Base-by-base conservation (phyloP, 2,888 invertebrate species). In the Nomada fucata region DNA sequence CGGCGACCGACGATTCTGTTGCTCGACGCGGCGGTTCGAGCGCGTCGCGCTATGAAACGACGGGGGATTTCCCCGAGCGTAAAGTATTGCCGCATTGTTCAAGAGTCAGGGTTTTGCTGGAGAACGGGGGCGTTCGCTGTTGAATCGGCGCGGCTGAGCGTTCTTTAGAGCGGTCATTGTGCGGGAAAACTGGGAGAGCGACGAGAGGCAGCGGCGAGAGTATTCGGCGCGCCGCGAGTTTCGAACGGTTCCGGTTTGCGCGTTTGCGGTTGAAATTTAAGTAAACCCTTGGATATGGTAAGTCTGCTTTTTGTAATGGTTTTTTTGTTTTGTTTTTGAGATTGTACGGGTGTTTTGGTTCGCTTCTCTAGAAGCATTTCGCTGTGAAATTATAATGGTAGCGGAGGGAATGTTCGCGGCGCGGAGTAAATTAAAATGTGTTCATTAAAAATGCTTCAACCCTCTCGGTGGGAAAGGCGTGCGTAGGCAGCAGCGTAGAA, bases 161-260 rank as follows among this genome's bases (percentile, higher is more conserved):
- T 69, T 57, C 68, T 57, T 57, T 44, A 57, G 68, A 23, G 13
- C 55, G 55, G 68, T 69, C 68, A 57, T 57, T 57, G 55, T 68
- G 42, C 55, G 2, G 15, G 52, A 29, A 29, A 42, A 36, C 20
- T 3, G 9, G 3, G 23, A 10, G 55, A 11, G 15, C 20, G 18
- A 23, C 10, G 15, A 47, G 13, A 3, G 18, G 15, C 15, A 23
- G 36, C 20, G 53, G 42, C 23, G 42, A 69, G 44, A 69, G 55
- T 69, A 69, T 69, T 18, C 18, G 9, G 3, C 9, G 23, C 18
- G 23, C 53, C 1, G 53, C 1, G 50, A 69, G 42, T 42, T 44
- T 44, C 1, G 11, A 42, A 18, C 3, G 55, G 2, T 9, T 13
- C 55, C 9, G 23, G 18, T n/a, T 23, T 23, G 10, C 2, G 26